These are phyloP conservation scores for Cephalopachus bancanus DNA, from an alignment of 2,797 vertebrate species.

Conservation along the genomic window DNA sequence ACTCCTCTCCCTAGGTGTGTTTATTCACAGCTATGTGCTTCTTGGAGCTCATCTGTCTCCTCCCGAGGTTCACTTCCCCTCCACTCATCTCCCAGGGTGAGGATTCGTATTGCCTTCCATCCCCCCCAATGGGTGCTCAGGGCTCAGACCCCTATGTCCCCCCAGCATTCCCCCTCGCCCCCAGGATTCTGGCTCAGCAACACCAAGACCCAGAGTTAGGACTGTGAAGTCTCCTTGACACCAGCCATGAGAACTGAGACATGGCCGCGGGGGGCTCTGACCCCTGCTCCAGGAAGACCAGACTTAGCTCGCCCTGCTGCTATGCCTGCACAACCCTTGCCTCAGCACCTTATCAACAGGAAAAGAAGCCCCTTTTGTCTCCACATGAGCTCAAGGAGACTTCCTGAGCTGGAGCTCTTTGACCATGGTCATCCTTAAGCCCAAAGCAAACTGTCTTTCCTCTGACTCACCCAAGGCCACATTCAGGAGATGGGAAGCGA, in stretches of 20 bases:
- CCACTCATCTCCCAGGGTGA: not conserved
- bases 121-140: not conserved
- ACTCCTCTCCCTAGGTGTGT: rapidly evolving
- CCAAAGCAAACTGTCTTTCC: not conserved
- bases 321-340: not conserved
- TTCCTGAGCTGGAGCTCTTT: not conserved
- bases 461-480: not conserved
- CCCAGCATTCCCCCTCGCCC: not conserved
- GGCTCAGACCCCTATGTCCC: not conserved
- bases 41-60: not conserved
- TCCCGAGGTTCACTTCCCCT: rapidly evolving
- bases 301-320: not conserved
- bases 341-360: rapidly evolving
- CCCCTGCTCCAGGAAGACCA: rapidly evolving
- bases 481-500: not conserved
- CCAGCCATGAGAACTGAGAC: not conserved
- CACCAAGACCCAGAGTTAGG: not conserved
- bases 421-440: not conserved
- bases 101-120: not conserved
- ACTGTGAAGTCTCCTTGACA: rapidly evolving
- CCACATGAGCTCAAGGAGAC: rapidly evolving
- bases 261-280: not conserved
- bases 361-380: not conserved
- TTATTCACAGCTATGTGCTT: not conserved
- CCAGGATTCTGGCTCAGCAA: not conserved